phyloP scores from a whole-genome alignment of 1,140 invertebrate species.

The Leptonema lineaticorne region DNA sequence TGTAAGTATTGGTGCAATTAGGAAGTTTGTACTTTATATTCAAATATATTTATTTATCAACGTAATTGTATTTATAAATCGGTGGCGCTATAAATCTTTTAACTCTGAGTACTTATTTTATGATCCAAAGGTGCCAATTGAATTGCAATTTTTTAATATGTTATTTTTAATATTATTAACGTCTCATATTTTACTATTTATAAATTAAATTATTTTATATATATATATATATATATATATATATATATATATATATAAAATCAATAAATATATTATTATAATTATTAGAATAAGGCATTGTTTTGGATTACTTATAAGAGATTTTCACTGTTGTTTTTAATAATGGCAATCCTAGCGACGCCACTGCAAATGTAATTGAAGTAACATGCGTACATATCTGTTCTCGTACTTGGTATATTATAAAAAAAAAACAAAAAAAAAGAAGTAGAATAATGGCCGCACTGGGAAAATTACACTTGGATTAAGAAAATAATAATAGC shows the following conservation, averaged over 20 bases:
- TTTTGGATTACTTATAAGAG: too few species aligned
- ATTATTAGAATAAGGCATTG: slow-evolving; percentile 6
- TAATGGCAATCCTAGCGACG: neutral
- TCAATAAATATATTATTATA: neutral
- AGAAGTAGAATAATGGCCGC: neutral
- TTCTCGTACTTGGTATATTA: too few species aligned
- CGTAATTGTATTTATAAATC: too few species aligned
- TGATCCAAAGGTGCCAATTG: too few species aligned
- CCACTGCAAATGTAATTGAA: neutral
- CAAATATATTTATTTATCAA: too few species aligned
- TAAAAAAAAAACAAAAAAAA: neutral
- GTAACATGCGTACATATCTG: neutral
- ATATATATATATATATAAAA: neutral
- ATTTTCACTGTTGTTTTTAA: slow-evolving; percentile 6
- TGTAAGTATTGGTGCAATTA: too few species aligned
- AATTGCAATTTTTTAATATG: too few species aligned
- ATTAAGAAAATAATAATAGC: slow-evolving; percentile 15
- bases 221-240: neutral
- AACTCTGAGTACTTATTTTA: too few species aligned
- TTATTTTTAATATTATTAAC: too few species aligned
- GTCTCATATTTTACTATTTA: too few species aligned
- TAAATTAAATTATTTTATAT: neutral
- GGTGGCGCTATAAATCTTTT: too few species aligned
- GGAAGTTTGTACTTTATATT: too few species aligned
- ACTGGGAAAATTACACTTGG: neutral